These are phyloP conservation scores for Yasuhikotakia modesta DNA, from an alignment of 2,797 vertebrate genomes.

Conservation along the genomic window DNA sequence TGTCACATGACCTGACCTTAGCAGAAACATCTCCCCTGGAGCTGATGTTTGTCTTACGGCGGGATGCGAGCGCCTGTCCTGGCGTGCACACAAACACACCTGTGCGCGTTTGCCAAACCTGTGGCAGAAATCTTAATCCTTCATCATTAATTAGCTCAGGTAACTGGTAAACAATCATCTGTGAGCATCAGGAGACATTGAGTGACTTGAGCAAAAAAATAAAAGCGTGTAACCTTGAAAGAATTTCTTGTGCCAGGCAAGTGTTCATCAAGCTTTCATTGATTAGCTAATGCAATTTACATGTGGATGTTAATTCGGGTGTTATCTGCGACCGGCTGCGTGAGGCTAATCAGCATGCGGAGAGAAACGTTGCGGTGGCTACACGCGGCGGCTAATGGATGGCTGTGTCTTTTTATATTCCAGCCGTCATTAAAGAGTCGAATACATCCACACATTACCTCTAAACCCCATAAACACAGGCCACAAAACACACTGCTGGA, in stretches of 20 bases:
- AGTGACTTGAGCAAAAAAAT: slow-evolving; percentile 52
- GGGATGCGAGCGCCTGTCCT: background rate
- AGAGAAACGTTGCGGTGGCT: slow-evolving; percentile 31
- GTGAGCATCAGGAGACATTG: slow-evolving; percentile 43
- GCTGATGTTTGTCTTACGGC: slow-evolving; percentile 14
- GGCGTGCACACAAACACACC: slow-evolving; percentile 12
- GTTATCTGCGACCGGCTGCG: slow-evolving; percentile 49
- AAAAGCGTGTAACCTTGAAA: slow-evolving; percentile 61
- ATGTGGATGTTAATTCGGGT: slow-evolving; percentile 53
- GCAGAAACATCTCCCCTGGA: slow-evolving; percentile 37
- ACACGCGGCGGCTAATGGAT: slow-evolving; percentile 58
- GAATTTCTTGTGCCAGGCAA: slow-evolving; percentile 53
- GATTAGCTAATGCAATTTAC: slow-evolving; percentile 63
- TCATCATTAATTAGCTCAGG: slow-evolving; percentile 58
- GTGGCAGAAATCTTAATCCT: slow-evolving; percentile 56
- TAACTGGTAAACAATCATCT: slow-evolving; percentile 59
- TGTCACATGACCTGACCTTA: slow-evolving; percentile 46
- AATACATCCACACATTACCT: slow-evolving; percentile 51
- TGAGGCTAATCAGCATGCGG: slow-evolving; percentile 56
- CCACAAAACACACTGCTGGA: slow-evolving; percentile 32
- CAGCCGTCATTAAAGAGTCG: slow-evolving; percentile 60
- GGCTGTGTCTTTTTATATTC: slow-evolving; percentile 61
- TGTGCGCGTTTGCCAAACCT: background rate
- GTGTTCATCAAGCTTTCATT: slow-evolving; percentile 57
- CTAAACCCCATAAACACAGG: slow-evolving; percentile 50